phyloP scores from a whole-genome alignment of 2,797 vertebrate species.

The Mycteria americana region DNA sequence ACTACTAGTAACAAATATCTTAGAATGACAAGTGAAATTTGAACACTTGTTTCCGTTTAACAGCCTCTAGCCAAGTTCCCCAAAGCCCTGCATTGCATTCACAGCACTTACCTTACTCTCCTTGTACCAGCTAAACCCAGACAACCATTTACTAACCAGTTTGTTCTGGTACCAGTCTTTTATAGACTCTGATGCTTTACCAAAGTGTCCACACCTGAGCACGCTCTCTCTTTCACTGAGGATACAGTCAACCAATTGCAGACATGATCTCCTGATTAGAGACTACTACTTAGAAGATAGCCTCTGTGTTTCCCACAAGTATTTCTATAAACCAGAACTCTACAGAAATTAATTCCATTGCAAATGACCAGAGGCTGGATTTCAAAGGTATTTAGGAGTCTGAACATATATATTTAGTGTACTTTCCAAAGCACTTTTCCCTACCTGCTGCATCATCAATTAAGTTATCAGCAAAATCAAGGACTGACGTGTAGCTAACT shows the following conservation, averaged over 20 bases:
- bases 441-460: background rate
- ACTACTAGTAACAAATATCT: background rate
- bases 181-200: background rate
- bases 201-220: background rate
- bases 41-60: background rate
- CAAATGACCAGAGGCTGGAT: background rate
- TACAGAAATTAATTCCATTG: background rate
- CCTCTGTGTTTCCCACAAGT: background rate
- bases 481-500: background rate
- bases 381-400: background rate
- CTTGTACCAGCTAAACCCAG: background rate
- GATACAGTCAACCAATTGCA: background rate
- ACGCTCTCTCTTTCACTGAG: background rate
- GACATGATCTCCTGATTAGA: background rate
- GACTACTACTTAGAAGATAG: background rate
- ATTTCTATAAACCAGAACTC: background rate
- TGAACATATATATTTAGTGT: background rate
- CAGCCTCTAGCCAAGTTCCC: background rate
- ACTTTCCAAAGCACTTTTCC: background rate
- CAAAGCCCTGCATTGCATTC: fast-evolving
- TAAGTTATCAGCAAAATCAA: background rate
- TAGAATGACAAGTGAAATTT: background rate
- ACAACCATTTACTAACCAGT: fast-evolving
- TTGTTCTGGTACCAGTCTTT: background rate
- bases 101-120: background rate